These are phyloP conservation scores for Burhinus oedicnemus DNA, from an alignment of 2,113 vertebrate species.

Conservation along the genomic window DNA sequence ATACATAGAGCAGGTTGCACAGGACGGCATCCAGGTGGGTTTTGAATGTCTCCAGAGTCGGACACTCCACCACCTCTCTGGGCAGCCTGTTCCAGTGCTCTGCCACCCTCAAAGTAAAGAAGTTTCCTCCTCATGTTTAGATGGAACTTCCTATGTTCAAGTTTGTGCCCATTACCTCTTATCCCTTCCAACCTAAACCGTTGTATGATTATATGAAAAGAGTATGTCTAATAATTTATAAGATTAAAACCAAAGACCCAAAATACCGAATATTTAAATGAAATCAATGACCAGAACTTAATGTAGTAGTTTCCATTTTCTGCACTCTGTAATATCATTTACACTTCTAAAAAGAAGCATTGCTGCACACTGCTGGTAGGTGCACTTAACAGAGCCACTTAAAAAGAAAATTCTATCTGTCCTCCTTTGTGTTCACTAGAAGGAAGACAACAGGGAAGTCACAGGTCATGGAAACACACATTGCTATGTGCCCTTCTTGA, in stretches of 20 bases:
- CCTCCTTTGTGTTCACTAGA: background rate
- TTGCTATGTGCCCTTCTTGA: background rate
- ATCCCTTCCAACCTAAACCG: too few relatives aligned
- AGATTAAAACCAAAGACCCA: background rate
- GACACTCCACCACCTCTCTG: too few relatives aligned
- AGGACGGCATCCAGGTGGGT: too few relatives aligned
- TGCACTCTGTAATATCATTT: background rate
- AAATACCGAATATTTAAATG: background rate
- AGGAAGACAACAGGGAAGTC: background rate
- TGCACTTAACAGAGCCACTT: background rate
- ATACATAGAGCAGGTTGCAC: too few relatives aligned
- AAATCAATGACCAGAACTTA: background rate
- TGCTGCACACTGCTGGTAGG: background rate
- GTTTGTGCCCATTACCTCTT: too few relatives aligned
- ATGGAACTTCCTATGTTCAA: too few relatives aligned
- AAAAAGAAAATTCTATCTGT: background rate
- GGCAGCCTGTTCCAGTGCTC: too few relatives aligned
- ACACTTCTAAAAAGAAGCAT: background rate
- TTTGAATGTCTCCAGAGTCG: too few relatives aligned
- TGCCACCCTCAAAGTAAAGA: too few relatives aligned
- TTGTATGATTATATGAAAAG: background rate
- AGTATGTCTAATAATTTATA: background rate
- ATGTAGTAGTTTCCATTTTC: background rate
- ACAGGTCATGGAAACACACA: background rate
- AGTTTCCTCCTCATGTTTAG: too few relatives aligned